A percentile compares a stretch with the other conserved stretches of the same genome.
These are phyloP conservation scores for Acanthaster planci DNA, from an alignment of 35 echinoderm and acorn worm species.

Conservation along the genomic window DNA sequence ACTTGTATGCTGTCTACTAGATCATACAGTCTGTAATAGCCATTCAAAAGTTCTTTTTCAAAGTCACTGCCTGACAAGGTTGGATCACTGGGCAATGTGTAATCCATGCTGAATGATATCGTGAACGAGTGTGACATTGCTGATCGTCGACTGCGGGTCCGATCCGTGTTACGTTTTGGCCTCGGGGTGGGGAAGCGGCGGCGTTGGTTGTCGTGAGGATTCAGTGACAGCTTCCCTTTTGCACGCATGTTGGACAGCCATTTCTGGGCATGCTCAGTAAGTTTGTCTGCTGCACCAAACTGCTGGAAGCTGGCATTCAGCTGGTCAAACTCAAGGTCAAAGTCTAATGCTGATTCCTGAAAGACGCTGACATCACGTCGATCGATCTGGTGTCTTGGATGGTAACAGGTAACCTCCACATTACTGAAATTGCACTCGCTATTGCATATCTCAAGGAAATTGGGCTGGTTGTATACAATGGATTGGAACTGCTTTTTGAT, in stretches of 20 bases:
- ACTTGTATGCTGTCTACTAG: not conserved
- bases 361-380: not conserved
- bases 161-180: not conserved
- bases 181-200: not conserved
- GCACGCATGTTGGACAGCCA: not conserved
- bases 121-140: not conserved
- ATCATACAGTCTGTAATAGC: not conserved
- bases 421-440: not conserved
- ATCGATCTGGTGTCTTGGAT: too few relatives aligned
- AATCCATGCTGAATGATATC: slow-evolving; percentile 3
- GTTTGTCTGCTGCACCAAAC: not conserved
- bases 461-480: not conserved
- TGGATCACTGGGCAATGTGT: not conserved
- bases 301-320: not conserved
- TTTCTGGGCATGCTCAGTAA: not conserved
- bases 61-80: not conserved
- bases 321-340: not conserved
- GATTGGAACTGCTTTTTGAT: not conserved
- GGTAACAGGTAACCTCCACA: not conserved
- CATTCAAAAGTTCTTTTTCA: not conserved
- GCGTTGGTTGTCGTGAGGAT: not conserved
- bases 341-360: not conserved
- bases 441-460: not conserved
- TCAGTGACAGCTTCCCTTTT: not conserved
- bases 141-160: not conserved